These are phyloP conservation scores for Laspeyria flexula DNA, from an alignment of 2,888 invertebrate genomes.

Conservation along the genomic window DNA sequence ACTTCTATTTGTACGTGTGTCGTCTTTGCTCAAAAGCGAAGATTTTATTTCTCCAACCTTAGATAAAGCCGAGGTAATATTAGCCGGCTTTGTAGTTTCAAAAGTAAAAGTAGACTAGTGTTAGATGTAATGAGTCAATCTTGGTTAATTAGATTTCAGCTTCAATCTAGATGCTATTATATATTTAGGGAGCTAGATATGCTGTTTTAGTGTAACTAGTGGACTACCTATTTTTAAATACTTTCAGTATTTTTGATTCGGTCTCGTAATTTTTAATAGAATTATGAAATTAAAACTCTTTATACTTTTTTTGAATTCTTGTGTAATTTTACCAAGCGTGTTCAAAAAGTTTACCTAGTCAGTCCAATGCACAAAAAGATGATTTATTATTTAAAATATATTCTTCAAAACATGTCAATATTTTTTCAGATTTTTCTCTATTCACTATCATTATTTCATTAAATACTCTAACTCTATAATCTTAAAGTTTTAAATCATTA, in stretches of 20 bases:
- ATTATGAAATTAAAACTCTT: too few species aligned
- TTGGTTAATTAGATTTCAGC: conserved; percentile 29
- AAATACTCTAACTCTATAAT: too few species aligned
- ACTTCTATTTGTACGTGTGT: conserved; percentile 62
- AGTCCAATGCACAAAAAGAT: too few species aligned
- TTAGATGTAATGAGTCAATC: conserved; percentile 26
- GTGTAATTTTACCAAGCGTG: not conserved
- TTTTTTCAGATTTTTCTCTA: too few species aligned
- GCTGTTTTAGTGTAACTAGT: conserved; percentile 41
- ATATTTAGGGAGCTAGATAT: conserved; percentile 61
- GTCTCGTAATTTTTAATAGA: too few species aligned
- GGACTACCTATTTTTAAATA: conserved; percentile 30
- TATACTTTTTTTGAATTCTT: not conserved
- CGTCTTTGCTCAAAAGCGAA: conserved; percentile 68
- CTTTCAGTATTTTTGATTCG: too few species aligned
- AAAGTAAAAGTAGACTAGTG: conserved; percentile 35
- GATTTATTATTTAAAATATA: too few species aligned
- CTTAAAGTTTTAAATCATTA: not conserved
- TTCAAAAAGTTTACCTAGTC: conserved; percentile 1
- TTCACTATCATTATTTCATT: too few species aligned
- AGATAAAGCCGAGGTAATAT: conserved; percentile 23
- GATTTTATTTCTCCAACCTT: conserved; percentile 41
- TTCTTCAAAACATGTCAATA: too few species aligned
- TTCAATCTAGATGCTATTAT: conserved; percentile 45
- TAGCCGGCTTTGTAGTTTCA: conserved; percentile 30